Conservation (phyloP, 35 echinoderm and acorn worm genomes). For the Eucidaris tribuloides region DNA sequence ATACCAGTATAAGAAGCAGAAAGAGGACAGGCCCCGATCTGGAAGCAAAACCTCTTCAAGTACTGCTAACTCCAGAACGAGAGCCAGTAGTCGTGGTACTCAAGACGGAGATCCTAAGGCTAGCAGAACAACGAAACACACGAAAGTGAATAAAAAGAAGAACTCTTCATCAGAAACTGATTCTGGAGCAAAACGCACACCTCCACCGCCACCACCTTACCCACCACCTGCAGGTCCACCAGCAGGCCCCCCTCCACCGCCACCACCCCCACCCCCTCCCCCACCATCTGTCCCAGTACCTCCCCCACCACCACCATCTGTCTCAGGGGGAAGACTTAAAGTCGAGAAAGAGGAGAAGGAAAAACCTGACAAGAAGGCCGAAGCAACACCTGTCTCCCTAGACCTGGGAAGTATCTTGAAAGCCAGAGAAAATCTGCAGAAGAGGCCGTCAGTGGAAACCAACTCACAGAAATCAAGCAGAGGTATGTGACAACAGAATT, state of each 20-base stretch:
- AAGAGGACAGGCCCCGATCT: slow-evolving; percentile 2
- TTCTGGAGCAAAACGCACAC: neutral
- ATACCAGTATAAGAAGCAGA: slow-evolving; percentile 30
- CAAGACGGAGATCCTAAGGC: too few species aligned
- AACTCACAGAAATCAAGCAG: slow-evolving; percentile 1
- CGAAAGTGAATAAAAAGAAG: too few species aligned
- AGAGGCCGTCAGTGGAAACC: neutral
- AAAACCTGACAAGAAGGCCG: neutral
- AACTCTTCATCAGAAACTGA: too few species aligned
- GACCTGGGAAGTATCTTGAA: slow-evolving; percentile 7
- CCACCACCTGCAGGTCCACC: slow-evolving; percentile 18
- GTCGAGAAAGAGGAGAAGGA: neutral
- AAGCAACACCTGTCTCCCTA: neutral
- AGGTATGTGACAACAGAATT: too few species aligned
- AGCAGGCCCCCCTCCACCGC: slow-evolving; percentile 34
- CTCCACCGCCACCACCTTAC: slow-evolving; percentile 11
- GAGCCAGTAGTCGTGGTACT: too few species aligned
- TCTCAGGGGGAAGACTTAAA: neutral
- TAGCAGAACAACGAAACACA: neutral
- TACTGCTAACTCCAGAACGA: neutral
- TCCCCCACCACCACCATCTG: neutral
- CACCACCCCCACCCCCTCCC: slow-evolving; percentile 21
- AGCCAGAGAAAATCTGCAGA: slow-evolving; percentile 28
- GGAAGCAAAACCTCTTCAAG: neutral
- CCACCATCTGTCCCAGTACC: neutral